These are phyloP conservation scores for Caenorhabditis sulstoni DNA, from an alignment of 2,888 invertebrate species.

Conservation along the genomic window DNA sequence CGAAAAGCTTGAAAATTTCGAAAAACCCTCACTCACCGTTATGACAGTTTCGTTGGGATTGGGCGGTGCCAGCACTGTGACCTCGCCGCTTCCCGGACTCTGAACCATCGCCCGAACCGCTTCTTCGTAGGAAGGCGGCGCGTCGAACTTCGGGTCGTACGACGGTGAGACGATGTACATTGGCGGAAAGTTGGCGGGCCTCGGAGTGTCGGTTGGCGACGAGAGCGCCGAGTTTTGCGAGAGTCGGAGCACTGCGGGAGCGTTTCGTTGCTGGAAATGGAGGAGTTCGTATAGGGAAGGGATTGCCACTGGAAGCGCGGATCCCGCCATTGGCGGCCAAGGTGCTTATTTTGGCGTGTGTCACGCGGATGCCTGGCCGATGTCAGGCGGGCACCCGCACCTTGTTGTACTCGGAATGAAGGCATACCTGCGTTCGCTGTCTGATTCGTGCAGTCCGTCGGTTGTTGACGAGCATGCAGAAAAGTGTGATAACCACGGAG, in stretches of 20 bases:
- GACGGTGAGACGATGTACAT: slow-evolving; percentile 57
- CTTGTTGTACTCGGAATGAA: not conserved
- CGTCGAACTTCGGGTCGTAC: slow-evolving; percentile 66
- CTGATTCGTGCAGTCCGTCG: slow-evolving; percentile 51
- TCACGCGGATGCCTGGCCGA: no score
- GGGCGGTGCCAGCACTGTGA: slow-evolving; percentile 1
- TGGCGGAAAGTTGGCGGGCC: slow-evolving; percentile 57
- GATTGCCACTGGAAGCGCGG: no score
- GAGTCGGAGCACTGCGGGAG: slow-evolving; percentile 38
- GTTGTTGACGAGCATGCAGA: slow-evolving; percentile 69
- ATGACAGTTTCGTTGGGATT: slow-evolving; percentile 29
- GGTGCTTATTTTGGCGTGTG: no score
- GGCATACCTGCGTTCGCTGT: slow-evolving; percentile 55
- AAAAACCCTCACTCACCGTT: slow-evolving; percentile 24
- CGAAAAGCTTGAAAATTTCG: not conserved
- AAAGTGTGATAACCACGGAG: slow-evolving; percentile 65
- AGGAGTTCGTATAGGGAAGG: no score
- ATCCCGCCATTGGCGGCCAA: no score
- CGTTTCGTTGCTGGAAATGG: slow-evolving; percentile 23
- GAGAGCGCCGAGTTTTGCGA: slow-evolving; percentile 35
- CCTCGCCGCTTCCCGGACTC: slow-evolving; percentile 8
- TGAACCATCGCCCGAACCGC: slow-evolving; percentile 58
- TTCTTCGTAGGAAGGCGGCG: slow-evolving; percentile 67
- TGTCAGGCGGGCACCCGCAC: no score
- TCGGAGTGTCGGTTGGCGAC: slow-evolving; percentile 32